A percentile compares a stretch with the other conserved stretches of the same genome.
Conservation (phyloP, 1,140 invertebrate species). For the Agrypnia vestita region DNA sequence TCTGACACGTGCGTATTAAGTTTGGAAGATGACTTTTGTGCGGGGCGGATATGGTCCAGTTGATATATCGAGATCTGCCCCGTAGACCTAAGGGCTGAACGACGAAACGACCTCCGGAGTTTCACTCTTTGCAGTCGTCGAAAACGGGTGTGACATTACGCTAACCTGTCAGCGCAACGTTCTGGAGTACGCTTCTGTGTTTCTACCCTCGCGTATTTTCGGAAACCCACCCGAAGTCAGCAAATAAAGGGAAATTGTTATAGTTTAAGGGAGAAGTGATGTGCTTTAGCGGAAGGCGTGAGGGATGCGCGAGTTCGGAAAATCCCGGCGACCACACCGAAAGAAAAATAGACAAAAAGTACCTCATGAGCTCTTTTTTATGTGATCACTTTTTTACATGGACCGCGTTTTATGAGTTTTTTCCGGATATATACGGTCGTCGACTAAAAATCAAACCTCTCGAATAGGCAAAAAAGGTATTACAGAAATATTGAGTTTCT, state of each 20-base stretch:
- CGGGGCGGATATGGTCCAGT: slow-evolving; percentile 7
- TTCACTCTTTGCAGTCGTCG: neutral
- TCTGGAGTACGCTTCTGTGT: neutral
- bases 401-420: too few relatives aligned
- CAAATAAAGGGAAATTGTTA: slow-evolving; percentile 30
- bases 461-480: too few relatives aligned
- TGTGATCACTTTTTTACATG: too few relatives aligned
- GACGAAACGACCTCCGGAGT: neutral
- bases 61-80: neutral
- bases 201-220: neutral
- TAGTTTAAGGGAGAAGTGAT: slow-evolving; percentile 2
- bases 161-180: neutral
- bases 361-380: too few relatives aligned
- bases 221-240: slow-evolving; percentile 4
- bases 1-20: slow-evolving; percentile 13
- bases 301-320: neutral
- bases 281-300: slow-evolving; percentile 5
- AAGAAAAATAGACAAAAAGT: too few relatives aligned
- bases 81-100: neutral
- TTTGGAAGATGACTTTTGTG: slow-evolving; percentile 20
- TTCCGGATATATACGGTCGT: too few relatives aligned
- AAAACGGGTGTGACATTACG: too few relatives aligned
- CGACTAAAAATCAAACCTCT: neutral
- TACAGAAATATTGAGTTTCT: neutral
- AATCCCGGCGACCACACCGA: too few relatives aligned